These are phyloP conservation scores for Erithacus rubecula DNA, from an alignment of 2,797 vertebrate species.

Conservation along the genomic window DNA sequence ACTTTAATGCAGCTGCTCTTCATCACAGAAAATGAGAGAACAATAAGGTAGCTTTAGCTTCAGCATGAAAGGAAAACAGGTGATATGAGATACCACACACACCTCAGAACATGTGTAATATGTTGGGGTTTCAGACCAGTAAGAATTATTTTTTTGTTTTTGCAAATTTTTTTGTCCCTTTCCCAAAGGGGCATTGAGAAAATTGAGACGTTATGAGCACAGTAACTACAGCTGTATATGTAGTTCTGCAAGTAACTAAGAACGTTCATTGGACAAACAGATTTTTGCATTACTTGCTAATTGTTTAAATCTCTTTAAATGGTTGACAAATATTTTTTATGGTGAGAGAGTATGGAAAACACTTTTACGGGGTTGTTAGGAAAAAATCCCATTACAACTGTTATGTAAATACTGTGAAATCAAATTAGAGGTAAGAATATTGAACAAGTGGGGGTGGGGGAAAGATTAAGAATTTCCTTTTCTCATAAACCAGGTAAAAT, in stretches of 20 bases:
- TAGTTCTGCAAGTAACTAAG: background rate
- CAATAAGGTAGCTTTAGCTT: background rate
- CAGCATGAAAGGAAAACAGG: background rate
- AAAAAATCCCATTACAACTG: background rate
- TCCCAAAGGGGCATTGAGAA: background rate
- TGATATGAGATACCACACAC: background rate
- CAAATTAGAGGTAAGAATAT: background rate
- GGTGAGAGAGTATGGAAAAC: background rate
- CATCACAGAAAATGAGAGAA: background rate
- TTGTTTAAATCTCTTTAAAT: background rate
- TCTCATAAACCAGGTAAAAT: background rate
- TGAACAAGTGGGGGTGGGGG: background rate
- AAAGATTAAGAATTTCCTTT: background rate
- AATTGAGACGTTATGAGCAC: background rate
- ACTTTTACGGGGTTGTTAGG: background rate
- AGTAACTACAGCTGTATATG: background rate
- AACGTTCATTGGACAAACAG: background rate
- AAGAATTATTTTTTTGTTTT: background rate
- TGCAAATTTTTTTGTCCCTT: background rate
- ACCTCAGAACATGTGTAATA: background rate
- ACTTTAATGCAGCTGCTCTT: background rate
- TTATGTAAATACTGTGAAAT: conserved; percentile 11
- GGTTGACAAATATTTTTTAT: background rate
- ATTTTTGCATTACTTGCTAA: background rate
- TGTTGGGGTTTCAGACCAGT: background rate